Percentiles rank a stretch among this genome's conserved stretches.
These are phyloP conservation scores for Ormia ochracea DNA, from an alignment of 2,888 invertebrate species.

Conservation along the genomic window DNA sequence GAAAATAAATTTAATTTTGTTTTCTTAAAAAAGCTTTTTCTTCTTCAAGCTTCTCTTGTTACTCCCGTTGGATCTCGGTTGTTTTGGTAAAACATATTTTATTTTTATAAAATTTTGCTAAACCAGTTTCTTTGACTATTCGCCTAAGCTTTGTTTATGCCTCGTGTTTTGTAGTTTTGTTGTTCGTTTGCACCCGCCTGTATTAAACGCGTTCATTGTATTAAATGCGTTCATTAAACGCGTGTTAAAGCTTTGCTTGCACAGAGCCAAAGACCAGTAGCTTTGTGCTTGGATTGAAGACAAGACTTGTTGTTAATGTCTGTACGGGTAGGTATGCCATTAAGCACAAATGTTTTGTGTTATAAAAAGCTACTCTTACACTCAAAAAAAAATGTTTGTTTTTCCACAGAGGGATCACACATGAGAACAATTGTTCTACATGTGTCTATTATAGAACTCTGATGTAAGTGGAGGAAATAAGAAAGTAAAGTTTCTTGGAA, in stretches of 20 bases:
- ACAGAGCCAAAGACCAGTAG: conserved; percentile 51
- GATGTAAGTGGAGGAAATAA: no score
- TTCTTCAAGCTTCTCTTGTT: conserved; percentile 45
- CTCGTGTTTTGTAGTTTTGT: conserved; percentile 39
- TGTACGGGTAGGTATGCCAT: background rate
- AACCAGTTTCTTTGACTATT: conserved; percentile 62
- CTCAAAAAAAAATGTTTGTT: conserved; percentile 13
- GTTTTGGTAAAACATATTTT: conserved; percentile 48
- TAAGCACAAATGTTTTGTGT: background rate
- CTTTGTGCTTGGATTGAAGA: conserved; percentile 39
- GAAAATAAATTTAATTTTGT: conserved; percentile 32
- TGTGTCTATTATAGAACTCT: no score
- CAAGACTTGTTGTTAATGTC: conserved; percentile 23
- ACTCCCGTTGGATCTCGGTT: conserved; percentile 41
- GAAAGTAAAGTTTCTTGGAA: no score
- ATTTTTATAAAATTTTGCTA: conserved; percentile 32
- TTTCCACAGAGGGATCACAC: background rate
- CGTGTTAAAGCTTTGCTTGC: conserved; percentile 52
- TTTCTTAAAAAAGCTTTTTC: conserved; percentile 35
- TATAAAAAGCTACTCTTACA: conserved; percentile 20
- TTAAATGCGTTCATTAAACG: conserved; percentile 47
- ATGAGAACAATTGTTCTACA: no score
- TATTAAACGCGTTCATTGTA: conserved; percentile 12
- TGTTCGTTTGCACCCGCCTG: conserved; percentile 53
- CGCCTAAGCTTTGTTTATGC: conserved; percentile 50